phyloP scores from a whole-genome alignment of 2,888 invertebrate species.

The Sycophila texana region DNA sequence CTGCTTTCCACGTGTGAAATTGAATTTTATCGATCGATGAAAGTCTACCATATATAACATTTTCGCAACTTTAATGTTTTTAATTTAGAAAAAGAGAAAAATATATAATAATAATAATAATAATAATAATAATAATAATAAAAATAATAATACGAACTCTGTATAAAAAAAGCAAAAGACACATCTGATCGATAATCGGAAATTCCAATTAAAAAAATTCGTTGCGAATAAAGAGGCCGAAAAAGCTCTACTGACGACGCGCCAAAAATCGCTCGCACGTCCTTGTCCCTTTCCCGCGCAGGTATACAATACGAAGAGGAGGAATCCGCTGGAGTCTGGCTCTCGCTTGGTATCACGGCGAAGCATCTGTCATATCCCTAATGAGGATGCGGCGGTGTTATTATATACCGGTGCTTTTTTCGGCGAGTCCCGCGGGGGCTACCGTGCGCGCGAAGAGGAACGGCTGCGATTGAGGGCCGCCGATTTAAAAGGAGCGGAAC shows the following conservation, averaged over 20 bases:
- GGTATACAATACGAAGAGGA: background rate
- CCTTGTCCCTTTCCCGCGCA: constrained; percentile 1
- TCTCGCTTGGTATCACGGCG: constrained; percentile 52
- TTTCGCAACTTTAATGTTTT: no score
- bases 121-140: no score
- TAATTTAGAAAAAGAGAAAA: no score
- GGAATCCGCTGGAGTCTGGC: constrained; percentile 34
- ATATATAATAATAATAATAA: no score
- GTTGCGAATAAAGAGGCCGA: constrained; percentile 26
- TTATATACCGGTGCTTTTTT: constrained; percentile 58
- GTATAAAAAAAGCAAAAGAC: no score
- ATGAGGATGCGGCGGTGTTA: constrained; percentile 66
- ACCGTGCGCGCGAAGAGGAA: constrained; percentile 33
- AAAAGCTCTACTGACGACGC: background rate
- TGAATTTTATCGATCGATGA: constrained; percentile 8
- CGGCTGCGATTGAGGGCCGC: constrained; percentile 49
- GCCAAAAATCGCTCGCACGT: background rate
- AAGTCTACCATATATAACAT: background rate
- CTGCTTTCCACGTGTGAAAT: background rate
- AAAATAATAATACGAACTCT: no score
- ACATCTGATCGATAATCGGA: no score
- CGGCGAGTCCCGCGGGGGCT: constrained; percentile 21
- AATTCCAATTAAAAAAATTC: constrained; percentile 11
- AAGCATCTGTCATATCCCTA: constrained; percentile 72
- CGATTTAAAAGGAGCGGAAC: constrained; percentile 54